phyloP scores from a whole-genome alignment of 1,140 invertebrate genomes.

The Centruroides vittatus region DNA sequence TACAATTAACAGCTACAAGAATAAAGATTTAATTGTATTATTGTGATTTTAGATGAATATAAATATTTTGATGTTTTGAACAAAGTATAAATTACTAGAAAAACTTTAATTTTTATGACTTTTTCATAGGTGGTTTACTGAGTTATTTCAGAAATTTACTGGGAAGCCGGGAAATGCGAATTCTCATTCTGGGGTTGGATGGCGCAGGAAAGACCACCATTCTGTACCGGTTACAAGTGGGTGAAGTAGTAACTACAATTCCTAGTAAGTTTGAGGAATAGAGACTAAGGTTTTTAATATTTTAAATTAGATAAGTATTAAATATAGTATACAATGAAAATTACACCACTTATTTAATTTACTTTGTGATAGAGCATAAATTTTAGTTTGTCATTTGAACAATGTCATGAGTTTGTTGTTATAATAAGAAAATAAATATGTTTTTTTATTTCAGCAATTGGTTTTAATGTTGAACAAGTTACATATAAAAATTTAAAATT shows the following conservation, averaged over 20 bases:
- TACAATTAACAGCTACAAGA: no score
- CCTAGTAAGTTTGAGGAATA: constrained; percentile 43
- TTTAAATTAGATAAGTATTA: no score
- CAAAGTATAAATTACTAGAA: no score
- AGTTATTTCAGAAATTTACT: constrained; percentile 89
- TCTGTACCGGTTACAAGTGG: constrained; percentile 91
- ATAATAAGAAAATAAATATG: no score
- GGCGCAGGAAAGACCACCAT: constrained; percentile 99
- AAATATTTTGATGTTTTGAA: no score
- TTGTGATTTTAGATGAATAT: no score
- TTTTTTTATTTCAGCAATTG: constrained; percentile 45
- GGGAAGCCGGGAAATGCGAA: constrained; percentile 90
- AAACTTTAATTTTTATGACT: not conserved
- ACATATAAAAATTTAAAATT: constrained; percentile 16
- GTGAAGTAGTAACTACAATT: constrained; percentile 99
- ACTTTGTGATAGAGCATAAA: not conserved
- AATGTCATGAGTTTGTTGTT: no score
- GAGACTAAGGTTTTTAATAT: no score
- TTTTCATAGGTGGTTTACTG: constrained; percentile 64
- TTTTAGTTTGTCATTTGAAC: no score
- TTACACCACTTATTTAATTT: not conserved
- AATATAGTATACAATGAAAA: no score
- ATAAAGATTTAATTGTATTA: no score
- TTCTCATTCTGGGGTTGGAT: constrained; percentile 93
- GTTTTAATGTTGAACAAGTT: constrained; percentile 64